Percentiles rank a stretch among this genome's conserved stretches.
Conservation (phyloP, 2,113 vertebrate species). For the Lynx canadensis region DNA sequence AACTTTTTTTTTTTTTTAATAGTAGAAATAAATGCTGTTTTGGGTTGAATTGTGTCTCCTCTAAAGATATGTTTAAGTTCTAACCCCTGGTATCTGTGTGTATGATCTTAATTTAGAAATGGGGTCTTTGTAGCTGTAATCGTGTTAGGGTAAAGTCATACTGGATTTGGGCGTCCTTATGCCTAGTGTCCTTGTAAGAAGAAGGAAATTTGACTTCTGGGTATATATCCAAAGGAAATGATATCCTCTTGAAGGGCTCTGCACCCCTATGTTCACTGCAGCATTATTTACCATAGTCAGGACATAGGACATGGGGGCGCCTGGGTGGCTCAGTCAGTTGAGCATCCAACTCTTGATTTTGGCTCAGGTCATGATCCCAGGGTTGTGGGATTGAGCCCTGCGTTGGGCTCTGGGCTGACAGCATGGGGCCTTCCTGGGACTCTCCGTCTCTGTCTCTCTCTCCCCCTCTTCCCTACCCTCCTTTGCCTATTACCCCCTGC, state of each 20-base stretch:
- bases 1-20: not conserved
- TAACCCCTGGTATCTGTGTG: not conserved
- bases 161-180: not conserved
- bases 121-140: not conserved
- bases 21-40: not conserved
- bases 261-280: not conserved
- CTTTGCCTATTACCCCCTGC: too few relatives aligned
- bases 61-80: not conserved
- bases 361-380: too few relatives aligned
- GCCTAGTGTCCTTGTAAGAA: not conserved
- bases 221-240: not conserved
- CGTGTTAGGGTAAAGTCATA: not conserved
- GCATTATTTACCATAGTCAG: not conserved
- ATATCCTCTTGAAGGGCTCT: not conserved
- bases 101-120: conserved; percentile 2
- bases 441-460: too few relatives aligned
- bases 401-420: too few relatives aligned
- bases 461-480: too few relatives aligned
- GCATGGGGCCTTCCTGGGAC: too few relatives aligned
- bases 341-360: too few relatives aligned
- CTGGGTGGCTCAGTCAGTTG: too few relatives aligned
- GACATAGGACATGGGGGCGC: not conserved
- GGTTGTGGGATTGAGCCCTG: too few relatives aligned
- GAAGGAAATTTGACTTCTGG: not conserved
- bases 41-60: not conserved